These are phyloP conservation scores for Acridotheres tristis DNA, from an alignment of 2,797 vertebrate genomes.

Conservation along the genomic window DNA sequence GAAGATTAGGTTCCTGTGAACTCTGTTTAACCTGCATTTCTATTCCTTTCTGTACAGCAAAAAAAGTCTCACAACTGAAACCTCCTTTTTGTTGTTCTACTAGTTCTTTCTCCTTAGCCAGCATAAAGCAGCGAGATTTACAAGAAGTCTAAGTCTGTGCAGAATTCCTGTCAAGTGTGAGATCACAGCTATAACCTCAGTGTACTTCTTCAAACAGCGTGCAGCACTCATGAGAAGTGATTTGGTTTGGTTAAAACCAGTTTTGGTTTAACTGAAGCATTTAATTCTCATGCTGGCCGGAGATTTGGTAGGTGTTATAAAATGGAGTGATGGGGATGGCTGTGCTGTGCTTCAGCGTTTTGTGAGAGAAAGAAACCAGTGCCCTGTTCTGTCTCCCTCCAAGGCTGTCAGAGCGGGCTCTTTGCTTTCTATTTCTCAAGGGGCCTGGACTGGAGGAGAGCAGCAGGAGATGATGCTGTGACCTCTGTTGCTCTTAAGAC, in stretches of 20 bases:
- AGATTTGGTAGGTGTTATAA: background rate
- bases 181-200: background rate
- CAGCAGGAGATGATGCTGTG: fast-evolving
- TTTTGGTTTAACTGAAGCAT: background rate
- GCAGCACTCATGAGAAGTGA: background rate
- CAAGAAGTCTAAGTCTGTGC: background rate
- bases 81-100: background rate
- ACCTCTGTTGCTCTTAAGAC: background rate
- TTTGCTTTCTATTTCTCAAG: background rate
- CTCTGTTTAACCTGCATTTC: slow-evolving; percentile 44
- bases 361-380: background rate
- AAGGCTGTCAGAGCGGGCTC: background rate
- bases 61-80: background rate
- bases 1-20: slow-evolving; percentile 57
- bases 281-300: background rate
- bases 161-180: background rate
- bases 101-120: background rate
- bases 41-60: background rate
- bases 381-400: background rate
- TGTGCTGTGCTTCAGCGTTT: background rate
- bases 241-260: background rate
- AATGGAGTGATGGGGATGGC: background rate
- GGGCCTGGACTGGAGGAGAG: background rate
- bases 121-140: background rate
- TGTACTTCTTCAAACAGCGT: fast-evolving